These are phyloP conservation scores for Trematomus bernacchii DNA, from an alignment of 2,797 vertebrate genomes.

Conservation along the genomic window DNA sequence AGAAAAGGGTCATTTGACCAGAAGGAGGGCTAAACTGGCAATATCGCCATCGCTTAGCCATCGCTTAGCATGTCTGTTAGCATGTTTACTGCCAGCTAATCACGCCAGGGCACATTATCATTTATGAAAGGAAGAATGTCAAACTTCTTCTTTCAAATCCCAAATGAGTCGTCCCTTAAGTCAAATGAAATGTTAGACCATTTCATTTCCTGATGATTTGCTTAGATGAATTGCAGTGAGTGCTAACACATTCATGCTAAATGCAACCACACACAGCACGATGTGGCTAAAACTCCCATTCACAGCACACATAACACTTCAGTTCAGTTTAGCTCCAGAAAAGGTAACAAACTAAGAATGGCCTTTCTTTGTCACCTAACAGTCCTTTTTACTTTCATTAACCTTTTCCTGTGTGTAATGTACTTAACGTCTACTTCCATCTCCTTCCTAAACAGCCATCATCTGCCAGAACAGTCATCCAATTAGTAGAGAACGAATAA, in stretches of 20 bases:
- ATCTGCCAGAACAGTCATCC: constrained; percentile 52
- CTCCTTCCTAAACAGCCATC: constrained; percentile 15
- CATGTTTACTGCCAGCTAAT: too few species aligned
- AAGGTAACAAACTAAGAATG: neutral
- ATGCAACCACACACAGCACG: neutral
- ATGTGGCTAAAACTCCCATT: neutral
- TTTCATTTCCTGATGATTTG: too few species aligned
- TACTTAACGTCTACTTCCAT: constrained; percentile 43
- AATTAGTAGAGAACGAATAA: constrained; percentile 23
- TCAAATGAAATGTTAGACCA: too few species aligned
- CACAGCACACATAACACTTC: neutral
- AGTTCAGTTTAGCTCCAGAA: neutral
- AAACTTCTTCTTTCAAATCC: too few species aligned
- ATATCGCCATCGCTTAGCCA: too few species aligned
- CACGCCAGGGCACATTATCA: too few species aligned
- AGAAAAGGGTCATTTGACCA: too few species aligned
- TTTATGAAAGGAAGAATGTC: too few species aligned
- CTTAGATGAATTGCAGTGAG: too few species aligned
- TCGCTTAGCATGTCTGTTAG: too few species aligned
- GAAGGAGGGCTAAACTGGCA: too few species aligned
- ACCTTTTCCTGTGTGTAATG: constrained; percentile 63
- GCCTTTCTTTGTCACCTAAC: constrained; percentile 1
- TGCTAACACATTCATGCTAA: neutral
- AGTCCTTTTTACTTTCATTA: constrained; percentile 54
- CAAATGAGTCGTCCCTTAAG: too few species aligned